These are phyloP conservation scores for Etheostoma cragini DNA, from an alignment of 2,113 vertebrate genomes.

Conservation along the genomic window DNA sequence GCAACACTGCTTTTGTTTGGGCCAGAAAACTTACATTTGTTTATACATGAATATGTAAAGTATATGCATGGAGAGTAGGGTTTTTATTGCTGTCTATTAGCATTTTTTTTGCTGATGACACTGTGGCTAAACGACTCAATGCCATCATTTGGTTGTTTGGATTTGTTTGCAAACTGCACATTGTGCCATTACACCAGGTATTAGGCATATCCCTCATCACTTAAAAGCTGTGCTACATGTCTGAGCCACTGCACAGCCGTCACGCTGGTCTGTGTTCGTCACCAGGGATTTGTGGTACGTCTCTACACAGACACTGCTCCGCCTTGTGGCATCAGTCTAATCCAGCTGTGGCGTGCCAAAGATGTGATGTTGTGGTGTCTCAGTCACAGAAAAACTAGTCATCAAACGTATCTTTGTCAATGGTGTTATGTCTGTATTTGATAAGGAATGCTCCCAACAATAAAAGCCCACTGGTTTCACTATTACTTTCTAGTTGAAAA, in stretches of 20 bases:
- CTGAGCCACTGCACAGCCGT: neutral
- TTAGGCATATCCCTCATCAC: neutral
- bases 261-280: constrained; percentile 23
- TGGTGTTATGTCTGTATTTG: neutral
- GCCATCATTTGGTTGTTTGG: neutral
- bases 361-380: neutral
- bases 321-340: constrained; percentile 15
- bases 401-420: neutral
- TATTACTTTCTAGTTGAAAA: neutral
- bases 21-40: neutral
- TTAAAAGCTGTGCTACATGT: neutral
- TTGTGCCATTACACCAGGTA: neutral
- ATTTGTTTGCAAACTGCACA: neutral
- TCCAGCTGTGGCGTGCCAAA: neutral
- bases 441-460: neutral
- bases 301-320: neutral
- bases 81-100: neutral
- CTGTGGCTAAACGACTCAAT: neutral
- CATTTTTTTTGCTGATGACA: neutral
- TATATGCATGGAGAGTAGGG: neutral
- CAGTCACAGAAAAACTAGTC: constrained; percentile 1
- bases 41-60: neutral
- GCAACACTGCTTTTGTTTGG: neutral
- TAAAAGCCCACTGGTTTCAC: neutral
- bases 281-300: constrained; percentile 40